Evolutionary conservation across 1,140 invertebrate genomes (phyloP), one percentile per base, ranked within the genome.

Genomic region (Apis florea): DNA sequence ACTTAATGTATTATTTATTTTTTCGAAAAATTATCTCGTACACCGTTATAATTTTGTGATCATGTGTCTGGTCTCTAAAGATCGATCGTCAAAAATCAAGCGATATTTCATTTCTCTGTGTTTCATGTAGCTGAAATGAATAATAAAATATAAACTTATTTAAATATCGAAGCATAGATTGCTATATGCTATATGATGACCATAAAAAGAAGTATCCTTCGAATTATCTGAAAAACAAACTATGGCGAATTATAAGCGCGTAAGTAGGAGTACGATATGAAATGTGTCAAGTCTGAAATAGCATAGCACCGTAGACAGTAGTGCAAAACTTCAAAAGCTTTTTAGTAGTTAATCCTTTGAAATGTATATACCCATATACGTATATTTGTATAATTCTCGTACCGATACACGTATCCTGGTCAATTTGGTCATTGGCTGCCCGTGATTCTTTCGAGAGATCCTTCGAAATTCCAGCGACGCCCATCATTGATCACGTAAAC

Each of bases 201-300:
- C 31, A 12, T 49, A 49, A 61, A 13, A 58, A 4, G 5, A 47
- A 40, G 12, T 21, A 5, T 68, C 49, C n/a, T 63, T 15, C 9
- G 40, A 71, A 40, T 11, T 26, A 26, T 21, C 15, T 40, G 51
- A 58, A 59, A 24, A 4, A 73, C 17, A 56, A 72, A 67, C 5
- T 40, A 47, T 54, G 69, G 64, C 73, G 76, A 83, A 80, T 26
- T 72, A 47, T 59, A 26, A 61, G 54, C n/a, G 56, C 71, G 70
- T 10, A 82, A 83, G 80, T 24, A 24, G 40, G 1, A 11, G 51
- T 75, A 84, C 19, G n/a, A 74, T 13, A n/a, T 40, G 81, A 70
- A 64, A 76, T 84, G 85, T 87, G 85, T 83, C 85, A 87, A 87
- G 31, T 79, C 31, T 21, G 47, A 82, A 68, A 24, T 77, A 74